These are phyloP conservation scores for Petrocephalus sullivani DNA, from an alignment of 2,797 vertebrate genomes.

Conservation along the genomic window DNA sequence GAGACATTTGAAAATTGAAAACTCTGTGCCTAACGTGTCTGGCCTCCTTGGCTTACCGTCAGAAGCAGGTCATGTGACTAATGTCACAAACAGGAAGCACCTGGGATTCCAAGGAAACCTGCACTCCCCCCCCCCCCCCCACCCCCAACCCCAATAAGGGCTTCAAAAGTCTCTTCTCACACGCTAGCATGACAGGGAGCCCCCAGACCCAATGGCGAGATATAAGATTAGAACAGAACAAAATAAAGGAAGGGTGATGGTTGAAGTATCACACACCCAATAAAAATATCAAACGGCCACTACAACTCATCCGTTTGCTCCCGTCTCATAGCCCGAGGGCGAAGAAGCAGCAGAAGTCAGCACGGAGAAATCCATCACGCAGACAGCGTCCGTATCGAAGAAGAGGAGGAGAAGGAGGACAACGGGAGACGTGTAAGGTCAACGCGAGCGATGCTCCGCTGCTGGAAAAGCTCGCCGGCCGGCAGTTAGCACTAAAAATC, in stretches of 20 bases:
- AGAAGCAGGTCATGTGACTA: background rate
- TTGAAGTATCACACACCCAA: conserved; percentile 9
- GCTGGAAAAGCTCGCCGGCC: background rate
- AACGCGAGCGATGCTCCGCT: background rate
- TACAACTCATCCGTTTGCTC: conserved; percentile 11
- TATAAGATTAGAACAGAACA: background rate
- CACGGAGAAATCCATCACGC: background rate
- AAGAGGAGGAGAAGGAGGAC: background rate
- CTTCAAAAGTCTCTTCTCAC: background rate
- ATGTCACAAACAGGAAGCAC: background rate
- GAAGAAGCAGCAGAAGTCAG: background rate
- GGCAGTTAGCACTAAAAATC: background rate
- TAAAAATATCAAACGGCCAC: conserved; percentile 4
- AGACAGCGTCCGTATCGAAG: background rate
- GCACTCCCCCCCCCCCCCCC: too few relatives aligned
- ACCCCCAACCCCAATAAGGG: background rate
- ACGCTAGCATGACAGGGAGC: background rate
- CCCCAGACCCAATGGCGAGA: background rate
- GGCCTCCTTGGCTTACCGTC: background rate
- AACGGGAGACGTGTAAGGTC: conserved; percentile 2
- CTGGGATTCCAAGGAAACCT: background rate
- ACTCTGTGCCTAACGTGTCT: background rate
- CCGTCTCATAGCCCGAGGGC: conserved; percentile 20
- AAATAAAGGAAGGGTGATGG: conserved; percentile 10
- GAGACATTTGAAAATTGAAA: background rate